Percentiles rank a stretch among this genome's conserved stretches.
Evolutionary conservation across 2,888 invertebrate species (phyloP).

Genomic region (Bursaphelenchus okinawaensis): DNA sequence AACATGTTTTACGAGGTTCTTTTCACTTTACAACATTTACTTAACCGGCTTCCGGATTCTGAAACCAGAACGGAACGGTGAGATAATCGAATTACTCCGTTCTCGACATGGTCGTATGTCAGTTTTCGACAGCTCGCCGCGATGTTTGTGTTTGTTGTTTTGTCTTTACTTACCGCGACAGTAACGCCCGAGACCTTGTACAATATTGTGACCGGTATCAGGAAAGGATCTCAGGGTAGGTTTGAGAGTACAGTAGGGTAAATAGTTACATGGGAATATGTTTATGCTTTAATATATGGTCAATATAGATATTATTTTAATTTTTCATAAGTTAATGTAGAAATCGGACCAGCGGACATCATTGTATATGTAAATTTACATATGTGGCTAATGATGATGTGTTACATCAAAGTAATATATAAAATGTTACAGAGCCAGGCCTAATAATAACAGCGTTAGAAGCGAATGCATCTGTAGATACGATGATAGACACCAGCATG

Average conservation of each 20-base stretch:
- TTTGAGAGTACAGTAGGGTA: no score
- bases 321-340: no score
- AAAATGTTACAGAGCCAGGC: not conserved
- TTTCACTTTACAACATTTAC: not conserved
- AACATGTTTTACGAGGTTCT: not conserved
- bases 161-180: not conserved
- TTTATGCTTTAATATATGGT: no score
- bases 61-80: not conserved
- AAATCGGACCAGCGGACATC: no score
- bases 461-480: not conserved
- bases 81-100: not conserved
- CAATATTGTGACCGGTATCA: not conserved
- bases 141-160: not conserved
- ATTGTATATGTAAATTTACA: no score
- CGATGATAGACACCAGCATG: not conserved
- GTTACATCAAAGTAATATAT: not conserved
- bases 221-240: not conserved
- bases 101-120: not conserved
- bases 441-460: no score
- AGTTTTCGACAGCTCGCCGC: not conserved
- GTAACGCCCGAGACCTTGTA: not conserved
- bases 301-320: no score
- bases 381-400: no score
- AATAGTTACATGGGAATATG: no score
- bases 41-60: not conserved